These are phyloP conservation scores for Megathymus violae DNA, from an alignment of 1,140 invertebrate genomes.

Conservation along the genomic window DNA sequence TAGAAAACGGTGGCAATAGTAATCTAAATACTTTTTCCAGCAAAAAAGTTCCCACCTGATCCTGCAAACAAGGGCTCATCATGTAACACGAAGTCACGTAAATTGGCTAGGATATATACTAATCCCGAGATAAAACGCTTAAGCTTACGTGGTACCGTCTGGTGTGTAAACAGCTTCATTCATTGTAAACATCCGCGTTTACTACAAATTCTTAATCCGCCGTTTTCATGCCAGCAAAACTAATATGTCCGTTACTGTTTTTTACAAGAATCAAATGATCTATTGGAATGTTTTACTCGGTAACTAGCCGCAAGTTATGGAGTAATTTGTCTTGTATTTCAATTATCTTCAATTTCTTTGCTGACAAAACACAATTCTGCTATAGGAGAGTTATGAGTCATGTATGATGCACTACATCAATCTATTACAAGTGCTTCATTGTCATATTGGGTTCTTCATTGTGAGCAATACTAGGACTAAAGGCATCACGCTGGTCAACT, in stretches of 20 bases:
- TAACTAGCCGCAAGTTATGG: too few relatives aligned
- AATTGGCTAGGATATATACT: slow-evolving; percentile 75
- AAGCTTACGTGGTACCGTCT: slow-evolving; percentile 69
- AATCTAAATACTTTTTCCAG: slow-evolving; percentile 42
- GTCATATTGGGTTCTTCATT: too few relatives aligned
- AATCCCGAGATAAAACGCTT: slow-evolving; percentile 76
- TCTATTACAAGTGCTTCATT: too few relatives aligned
- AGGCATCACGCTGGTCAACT: too few relatives aligned
- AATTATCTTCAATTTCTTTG: too few relatives aligned
- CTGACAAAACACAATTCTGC: too few relatives aligned
- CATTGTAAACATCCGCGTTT: slow-evolving; percentile 62
- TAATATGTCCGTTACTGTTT: background rate
- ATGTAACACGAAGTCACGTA: slow-evolving; percentile 73
- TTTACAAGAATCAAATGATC: background rate
- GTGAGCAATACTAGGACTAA: too few relatives aligned
- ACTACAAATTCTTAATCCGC: slow-evolving; percentile 25
- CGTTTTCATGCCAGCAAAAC: slow-evolving; percentile 5
- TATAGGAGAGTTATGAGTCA: too few relatives aligned
- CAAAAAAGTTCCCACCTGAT: slow-evolving; percentile 64
- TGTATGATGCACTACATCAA: too few relatives aligned
- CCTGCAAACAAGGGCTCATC: slow-evolving; percentile 65
- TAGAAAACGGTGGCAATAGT: slow-evolving; percentile 26
- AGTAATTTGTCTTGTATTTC: too few relatives aligned
- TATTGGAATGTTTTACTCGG: too few relatives aligned
- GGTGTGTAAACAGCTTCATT: slow-evolving; percentile 73